Conservation (phyloP, 2,888 invertebrate genomes). For the Phytoseiulus persimilis region DNA sequence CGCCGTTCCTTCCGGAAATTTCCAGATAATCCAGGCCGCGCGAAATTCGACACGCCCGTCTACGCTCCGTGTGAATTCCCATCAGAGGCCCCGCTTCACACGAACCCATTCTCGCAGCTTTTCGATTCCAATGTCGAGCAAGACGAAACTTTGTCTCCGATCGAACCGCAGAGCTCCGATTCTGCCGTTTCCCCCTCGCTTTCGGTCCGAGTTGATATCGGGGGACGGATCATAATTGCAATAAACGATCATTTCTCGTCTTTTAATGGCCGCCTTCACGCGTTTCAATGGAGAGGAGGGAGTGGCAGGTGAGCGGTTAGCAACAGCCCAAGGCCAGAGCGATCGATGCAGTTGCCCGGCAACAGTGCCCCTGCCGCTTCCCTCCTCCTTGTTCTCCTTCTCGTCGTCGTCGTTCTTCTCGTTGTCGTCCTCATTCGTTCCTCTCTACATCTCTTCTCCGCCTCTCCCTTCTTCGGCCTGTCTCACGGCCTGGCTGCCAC, state of each 20-base stretch:
- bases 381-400: neutral
- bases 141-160: too few species aligned
- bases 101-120: too few species aligned
- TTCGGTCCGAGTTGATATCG: neutral
- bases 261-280: neutral
- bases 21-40: too few species aligned
- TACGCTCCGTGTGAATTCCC: too few species aligned
- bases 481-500: neutral
- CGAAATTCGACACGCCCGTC: too few species aligned
- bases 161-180: too few species aligned
- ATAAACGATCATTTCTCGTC: neutral
- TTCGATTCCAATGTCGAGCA: too few species aligned
- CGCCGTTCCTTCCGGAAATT: too few species aligned
- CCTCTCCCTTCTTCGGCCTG: neutral
- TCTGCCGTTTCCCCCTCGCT: neutral
- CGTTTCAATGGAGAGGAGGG: neutral
- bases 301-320: conserved; percentile 5
- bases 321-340: conserved; percentile 5
- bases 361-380: neutral
- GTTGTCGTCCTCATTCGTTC: neutral
- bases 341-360: conserved; percentile 5
- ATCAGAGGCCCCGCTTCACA: too few species aligned
- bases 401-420: neutral
- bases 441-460: neutral
- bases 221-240: neutral